Conservation (phyloP, 2,888 invertebrate species). For the Agrotis exclamationis region DNA sequence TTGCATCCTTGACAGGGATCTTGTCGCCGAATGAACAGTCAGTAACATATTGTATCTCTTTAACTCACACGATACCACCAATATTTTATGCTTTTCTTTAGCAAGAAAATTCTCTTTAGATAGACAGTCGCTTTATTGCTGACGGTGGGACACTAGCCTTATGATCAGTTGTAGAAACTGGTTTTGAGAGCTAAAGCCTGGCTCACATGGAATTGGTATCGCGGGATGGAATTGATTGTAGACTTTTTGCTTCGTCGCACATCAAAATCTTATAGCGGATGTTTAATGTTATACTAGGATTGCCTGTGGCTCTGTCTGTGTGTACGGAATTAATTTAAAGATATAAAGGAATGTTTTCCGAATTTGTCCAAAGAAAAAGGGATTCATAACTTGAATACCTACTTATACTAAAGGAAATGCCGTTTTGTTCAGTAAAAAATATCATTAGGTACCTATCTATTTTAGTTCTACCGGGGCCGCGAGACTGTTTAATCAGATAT, state of each 20-base stretch:
- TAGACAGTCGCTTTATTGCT: background rate
- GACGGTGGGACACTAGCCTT: background rate
- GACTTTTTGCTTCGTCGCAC: background rate
- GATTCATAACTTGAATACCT: no score
- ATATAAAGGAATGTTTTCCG: no score
- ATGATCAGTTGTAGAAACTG: conserved; percentile 39
- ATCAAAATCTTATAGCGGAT: conserved; percentile 8
- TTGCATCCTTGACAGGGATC: no score
- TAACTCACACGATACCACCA: background rate
- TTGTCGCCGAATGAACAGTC: no score
- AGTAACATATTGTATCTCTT: background rate
- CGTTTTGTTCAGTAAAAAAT: no score
- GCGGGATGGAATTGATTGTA: background rate
- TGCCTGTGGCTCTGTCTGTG: background rate
- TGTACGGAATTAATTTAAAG: background rate
- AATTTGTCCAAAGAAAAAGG: no score
- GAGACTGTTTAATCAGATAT: no score
- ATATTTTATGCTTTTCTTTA: background rate
- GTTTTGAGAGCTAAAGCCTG: conserved; percentile 37
- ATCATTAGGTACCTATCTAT: no score
- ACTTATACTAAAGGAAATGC: no score
- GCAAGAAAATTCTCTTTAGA: background rate
- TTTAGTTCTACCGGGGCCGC: no score
- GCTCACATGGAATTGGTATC: conserved; percentile 21
- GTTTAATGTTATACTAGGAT: background rate